phyloP scores from a whole-genome alignment of 2,797 vertebrate species.

The Pseudocheirus occidentalis region DNA sequence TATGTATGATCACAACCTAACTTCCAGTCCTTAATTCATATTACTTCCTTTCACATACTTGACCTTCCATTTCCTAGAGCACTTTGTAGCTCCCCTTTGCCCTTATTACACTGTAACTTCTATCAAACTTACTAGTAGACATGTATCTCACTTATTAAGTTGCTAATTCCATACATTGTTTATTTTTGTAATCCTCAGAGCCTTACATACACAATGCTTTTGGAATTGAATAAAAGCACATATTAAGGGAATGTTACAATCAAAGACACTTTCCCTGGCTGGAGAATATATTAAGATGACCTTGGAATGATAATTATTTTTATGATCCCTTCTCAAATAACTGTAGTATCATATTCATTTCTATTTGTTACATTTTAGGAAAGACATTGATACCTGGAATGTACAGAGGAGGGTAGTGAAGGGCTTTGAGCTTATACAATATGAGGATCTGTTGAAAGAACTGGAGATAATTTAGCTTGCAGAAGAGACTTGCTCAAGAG shows the following conservation, averaged over 20 bases:
- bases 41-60: not conserved
- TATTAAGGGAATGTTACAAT: not conserved
- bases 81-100: not conserved
- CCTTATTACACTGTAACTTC: not conserved
- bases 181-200: not conserved
- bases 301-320: conserved; percentile 25
- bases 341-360: not conserved
- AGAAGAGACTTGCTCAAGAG: not conserved
- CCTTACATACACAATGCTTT: not conserved
- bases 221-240: not conserved
- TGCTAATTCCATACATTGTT: not conserved
- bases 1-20: not conserved
- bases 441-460: not conserved
- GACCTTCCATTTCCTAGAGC: not conserved
- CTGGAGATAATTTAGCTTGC: not conserved
- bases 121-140: not conserved
- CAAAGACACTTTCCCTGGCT: not conserved
- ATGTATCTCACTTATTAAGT: not conserved
- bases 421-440: not conserved
- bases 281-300: conserved; percentile 32
- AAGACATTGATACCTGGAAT: not conserved
- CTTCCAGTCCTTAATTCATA: not conserved
- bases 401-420: not conserved
- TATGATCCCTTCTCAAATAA: not conserved
- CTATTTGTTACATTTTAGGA: not conserved